phyloP scores from a whole-genome alignment of 2,113 vertebrate genomes.

The Poeciliopsis retropinna region DNA sequence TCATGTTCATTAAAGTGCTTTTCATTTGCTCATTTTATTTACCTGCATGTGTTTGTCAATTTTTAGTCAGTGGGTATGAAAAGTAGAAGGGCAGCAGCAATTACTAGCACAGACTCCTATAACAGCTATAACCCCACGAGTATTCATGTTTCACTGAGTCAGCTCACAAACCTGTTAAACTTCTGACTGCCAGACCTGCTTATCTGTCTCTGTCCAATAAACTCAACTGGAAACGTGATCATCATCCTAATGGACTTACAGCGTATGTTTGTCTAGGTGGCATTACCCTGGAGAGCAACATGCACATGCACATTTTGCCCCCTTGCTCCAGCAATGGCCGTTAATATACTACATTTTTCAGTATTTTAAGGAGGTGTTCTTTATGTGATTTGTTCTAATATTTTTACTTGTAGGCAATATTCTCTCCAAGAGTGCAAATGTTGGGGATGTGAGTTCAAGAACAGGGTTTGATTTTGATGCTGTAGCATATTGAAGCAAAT shows the following conservation, averaged over 20 bases:
- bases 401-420: background rate
- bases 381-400: background rate
- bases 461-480: background rate
- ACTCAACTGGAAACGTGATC: constrained; percentile 15
- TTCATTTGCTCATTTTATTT: constrained; percentile 41
- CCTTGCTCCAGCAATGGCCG: background rate
- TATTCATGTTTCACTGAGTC: constrained; percentile 16
- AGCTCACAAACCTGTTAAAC: constrained; percentile 30
- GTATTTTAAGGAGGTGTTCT: background rate
- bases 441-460: background rate
- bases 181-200: constrained; percentile 27
- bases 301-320: background rate
- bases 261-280: background rate
- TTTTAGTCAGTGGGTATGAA: background rate
- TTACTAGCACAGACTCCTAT: constrained; percentile 4
- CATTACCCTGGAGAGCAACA: background rate
- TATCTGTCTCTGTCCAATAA: constrained; percentile 17
- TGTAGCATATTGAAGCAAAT: background rate
- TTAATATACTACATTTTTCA: background rate
- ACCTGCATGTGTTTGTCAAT: constrained; percentile 5
- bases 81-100: constrained; percentile 1
- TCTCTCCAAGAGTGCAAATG: background rate
- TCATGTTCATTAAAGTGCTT: constrained; percentile 18
- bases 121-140: constrained; percentile 29
- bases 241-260: background rate